Percentiles rank a stretch among this genome's conserved stretches.
Conservation (phyloP, 2,113 vertebrate genomes). For the Rhineura floridana region DNA sequence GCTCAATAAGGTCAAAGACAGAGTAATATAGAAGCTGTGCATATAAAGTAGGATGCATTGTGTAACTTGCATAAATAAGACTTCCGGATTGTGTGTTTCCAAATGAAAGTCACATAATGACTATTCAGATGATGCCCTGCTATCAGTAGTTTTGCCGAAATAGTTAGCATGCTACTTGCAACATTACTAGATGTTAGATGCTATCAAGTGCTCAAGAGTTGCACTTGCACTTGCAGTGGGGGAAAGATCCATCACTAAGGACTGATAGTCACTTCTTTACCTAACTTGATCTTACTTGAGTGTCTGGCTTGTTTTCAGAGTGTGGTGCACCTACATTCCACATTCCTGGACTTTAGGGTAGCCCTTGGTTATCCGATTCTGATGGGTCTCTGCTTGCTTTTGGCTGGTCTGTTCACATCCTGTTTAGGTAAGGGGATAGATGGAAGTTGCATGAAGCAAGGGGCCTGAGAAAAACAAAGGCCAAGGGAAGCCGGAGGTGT, state of each 20-base stretch:
- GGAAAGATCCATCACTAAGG: neutral
- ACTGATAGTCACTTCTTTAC: no score
- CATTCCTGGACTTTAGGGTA: neutral
- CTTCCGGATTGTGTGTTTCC: neutral
- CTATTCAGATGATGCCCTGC: neutral
- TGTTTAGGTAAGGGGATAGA: neutral
- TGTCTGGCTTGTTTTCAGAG: neutral
- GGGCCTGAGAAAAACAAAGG: neutral
- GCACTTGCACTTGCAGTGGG: neutral
- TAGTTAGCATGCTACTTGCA: neutral
- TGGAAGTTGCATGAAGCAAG: no score
- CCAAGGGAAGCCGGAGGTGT: neutral
- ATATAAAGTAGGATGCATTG: neutral
- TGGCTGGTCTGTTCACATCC: neutral
- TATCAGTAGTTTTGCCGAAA: neutral
- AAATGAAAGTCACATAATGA: neutral
- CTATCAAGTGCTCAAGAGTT: neutral
- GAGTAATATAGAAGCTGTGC: neutral
- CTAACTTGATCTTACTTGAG: neutral
- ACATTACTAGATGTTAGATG: neutral
- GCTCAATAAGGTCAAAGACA: slow-evolving; percentile 1
- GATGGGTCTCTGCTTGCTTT: neutral
- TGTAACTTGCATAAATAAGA: neutral
- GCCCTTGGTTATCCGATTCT: no score
- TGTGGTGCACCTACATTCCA: neutral